Conservation (phyloP, 2,797 vertebrate species). For the Euphonia xanthogaster region DNA sequence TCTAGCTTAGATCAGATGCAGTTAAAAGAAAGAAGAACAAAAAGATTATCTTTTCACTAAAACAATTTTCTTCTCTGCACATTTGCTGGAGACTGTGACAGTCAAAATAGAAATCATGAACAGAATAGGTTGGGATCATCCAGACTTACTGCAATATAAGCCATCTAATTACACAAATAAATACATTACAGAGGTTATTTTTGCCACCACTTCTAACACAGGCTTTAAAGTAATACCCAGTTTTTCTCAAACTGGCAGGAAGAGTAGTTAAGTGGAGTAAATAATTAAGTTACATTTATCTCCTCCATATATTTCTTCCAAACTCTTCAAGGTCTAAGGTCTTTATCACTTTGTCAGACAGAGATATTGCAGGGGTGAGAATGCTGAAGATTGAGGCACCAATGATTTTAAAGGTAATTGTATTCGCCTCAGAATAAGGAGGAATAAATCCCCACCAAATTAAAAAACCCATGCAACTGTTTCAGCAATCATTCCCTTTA, state of each 20-base stretch:
- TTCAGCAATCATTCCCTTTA: background rate
- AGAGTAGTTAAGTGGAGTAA: background rate
- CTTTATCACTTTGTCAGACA: background rate
- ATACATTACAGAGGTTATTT: background rate
- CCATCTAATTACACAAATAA: background rate
- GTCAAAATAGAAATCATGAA: background rate
- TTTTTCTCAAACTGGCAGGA: background rate
- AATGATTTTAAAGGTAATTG: background rate
- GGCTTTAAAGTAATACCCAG: background rate
- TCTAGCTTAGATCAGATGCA: background rate
- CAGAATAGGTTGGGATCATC: background rate
- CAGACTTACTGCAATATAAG: background rate
- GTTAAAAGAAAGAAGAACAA: background rate
- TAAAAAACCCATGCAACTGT: background rate
- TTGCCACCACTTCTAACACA: background rate
- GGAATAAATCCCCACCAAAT: background rate
- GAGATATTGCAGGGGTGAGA: background rate
- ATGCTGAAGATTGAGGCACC: background rate
- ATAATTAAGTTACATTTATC: background rate
- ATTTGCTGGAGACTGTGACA: background rate
- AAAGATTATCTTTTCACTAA: background rate
- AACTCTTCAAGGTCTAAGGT: background rate
- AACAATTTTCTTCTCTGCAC: background rate
- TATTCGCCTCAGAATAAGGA: background rate
- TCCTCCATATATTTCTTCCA: background rate